Evolutionary conservation across 2,797 vertebrate genomes (phyloP).

Genomic region (Eupleurogrammus muticus): DNA sequence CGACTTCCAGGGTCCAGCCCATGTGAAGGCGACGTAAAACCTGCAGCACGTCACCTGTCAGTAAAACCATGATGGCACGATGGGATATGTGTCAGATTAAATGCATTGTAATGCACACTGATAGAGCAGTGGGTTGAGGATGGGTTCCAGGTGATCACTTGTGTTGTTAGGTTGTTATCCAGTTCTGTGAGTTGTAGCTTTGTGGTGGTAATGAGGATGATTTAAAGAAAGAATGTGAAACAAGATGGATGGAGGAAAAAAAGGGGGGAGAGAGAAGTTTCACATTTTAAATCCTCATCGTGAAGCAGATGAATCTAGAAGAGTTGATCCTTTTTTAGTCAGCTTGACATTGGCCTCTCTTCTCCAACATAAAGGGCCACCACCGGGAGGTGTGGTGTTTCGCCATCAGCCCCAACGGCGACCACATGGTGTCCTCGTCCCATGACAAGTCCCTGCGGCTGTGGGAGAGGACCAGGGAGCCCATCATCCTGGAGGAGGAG

Average conservation of each 20-base stretch:
- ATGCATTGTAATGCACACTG: background rate
- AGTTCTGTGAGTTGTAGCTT: no score
- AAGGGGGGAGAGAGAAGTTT: no score
- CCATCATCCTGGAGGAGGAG: slow-evolving; percentile 95
- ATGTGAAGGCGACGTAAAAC: background rate
- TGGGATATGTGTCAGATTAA: background rate
- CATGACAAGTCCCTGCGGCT: slow-evolving; percentile 97
- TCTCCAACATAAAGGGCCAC: slow-evolving; percentile 87
- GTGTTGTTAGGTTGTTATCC: background rate
- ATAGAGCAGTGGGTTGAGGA: background rate
- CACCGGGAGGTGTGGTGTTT: slow-evolving; percentile 96
- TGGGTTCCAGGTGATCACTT: background rate
- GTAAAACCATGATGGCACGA: background rate
- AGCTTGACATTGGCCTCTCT: background rate
- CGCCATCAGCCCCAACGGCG: slow-evolving; percentile 93
- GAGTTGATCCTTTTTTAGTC: no score
- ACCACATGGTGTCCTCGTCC: slow-evolving; percentile 92
- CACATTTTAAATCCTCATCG: no score
- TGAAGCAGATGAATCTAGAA: background rate
- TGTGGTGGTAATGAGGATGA: background rate
- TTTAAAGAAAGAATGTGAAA: background rate
- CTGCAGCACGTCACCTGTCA: background rate
- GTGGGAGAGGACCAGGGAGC: slow-evolving; percentile 96
- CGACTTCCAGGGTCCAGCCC: background rate
- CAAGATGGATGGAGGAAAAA: no score